Percentiles rank a stretch among this genome's conserved stretches.
phyloP scores from a whole-genome alignment of 2,113 vertebrate species.

The Triplophysa siluroides region DNA sequence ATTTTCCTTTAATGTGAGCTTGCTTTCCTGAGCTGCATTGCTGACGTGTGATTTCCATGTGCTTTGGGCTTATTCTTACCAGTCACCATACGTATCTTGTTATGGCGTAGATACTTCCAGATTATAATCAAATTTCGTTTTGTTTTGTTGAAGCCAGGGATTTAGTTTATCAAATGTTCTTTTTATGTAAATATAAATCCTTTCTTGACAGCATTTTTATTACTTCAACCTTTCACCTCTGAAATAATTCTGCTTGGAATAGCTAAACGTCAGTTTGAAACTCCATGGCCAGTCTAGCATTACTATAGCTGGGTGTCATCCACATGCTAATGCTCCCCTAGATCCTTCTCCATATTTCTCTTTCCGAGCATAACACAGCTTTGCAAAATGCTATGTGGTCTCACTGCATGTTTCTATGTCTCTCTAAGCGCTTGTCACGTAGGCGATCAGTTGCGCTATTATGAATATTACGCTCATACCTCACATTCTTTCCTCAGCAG shows the following conservation, averaged over 20 bases:
- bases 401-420: slow-evolving; percentile 11
- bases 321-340: slow-evolving; percentile 39
- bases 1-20: not conserved
- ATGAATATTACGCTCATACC: not conserved
- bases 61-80: not conserved
- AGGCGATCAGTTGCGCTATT: not conserved
- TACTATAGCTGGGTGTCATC: slow-evolving; percentile 13
- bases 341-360: not conserved
- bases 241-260: not conserved
- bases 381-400: slow-evolving; percentile 11
- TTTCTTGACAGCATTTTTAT: not conserved
- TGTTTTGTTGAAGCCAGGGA: not conserved
- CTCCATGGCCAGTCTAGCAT: not conserved
- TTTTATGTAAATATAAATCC: no score
- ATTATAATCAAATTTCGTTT: not conserved
- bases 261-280: not conserved
- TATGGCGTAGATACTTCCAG: not conserved
- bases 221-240: not conserved
- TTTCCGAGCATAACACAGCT: not conserved
- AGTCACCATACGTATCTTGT: not conserved
- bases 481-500: not conserved
- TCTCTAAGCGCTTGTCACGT: not conserved
- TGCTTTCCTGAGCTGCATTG: not conserved
- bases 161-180: not conserved
- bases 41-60: slow-evolving; percentile 21